Evolutionary conservation across 53 echinoderm and acorn worm species (phyloP), one percentile per base, ranked within the genome.

Genomic region (Astropecten irregularis): DNA sequence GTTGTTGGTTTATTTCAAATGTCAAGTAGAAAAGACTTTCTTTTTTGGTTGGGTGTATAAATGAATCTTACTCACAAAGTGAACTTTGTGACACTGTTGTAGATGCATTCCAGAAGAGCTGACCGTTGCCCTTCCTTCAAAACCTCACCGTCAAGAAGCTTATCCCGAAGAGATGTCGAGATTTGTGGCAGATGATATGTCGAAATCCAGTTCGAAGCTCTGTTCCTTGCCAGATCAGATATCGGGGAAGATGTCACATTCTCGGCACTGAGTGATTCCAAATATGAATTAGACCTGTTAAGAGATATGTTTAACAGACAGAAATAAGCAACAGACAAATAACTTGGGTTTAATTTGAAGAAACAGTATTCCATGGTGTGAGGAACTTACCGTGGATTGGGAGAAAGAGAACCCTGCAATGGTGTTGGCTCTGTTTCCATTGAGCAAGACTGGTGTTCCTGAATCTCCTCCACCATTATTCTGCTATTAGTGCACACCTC

Each of bases 51-150:
- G n/a, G n/a, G n/a, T n/a, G n/a, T n/a, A n/a, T n/a, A n/a, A n/a
- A n/a, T n/a, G n/a, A n/a, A n/a, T n/a, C n/a, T n/a, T 38, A 85
- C 86, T 77, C 64, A 77, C 86, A 73, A 86, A 4, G 76, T 86
- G 68, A 77, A 60, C 22, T 60, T 40, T 40, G 63, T 86, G 18
- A 86, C 86, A 66, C 76, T 77, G 60, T 77, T 67, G 32, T 77
- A 86, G 7, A 77, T 86, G 38, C 66, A 52, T 22, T 86, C 86
- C 23, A 86, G 67, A 26, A 86, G 28, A 54, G 77, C 86, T 77
- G 86, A 86, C 0, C 77, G 54, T 67, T 86, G 76, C 15, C 73
- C 74, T 66, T 86, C 86, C 49, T 76, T 86, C 36, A 76, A 52
- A 2, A 21, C 38, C 37, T 51, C 47, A 18, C 86, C 86, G 2